Evolutionary conservation across 2,888 invertebrate genomes (phyloP).

Genomic region (Flabesymbios commensalis): DNA sequence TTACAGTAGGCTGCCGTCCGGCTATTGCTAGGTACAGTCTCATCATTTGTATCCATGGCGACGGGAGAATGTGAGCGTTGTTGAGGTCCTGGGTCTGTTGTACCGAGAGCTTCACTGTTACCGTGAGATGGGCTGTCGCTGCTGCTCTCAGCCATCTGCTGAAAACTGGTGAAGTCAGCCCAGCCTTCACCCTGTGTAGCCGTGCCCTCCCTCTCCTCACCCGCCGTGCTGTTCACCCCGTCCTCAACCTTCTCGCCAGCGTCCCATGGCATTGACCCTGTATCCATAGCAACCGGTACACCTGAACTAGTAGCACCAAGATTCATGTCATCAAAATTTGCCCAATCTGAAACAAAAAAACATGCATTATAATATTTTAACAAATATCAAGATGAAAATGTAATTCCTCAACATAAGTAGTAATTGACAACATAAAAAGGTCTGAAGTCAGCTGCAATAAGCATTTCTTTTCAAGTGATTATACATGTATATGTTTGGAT

Average conservation of each 20-base stretch:
- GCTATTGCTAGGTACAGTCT: conserved; percentile 40
- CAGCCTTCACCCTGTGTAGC: background rate
- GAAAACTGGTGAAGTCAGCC: conserved; percentile 1
- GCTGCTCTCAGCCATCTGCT: no score
- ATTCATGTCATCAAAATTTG: conserved; percentile 47
- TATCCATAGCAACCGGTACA: conserved; percentile 39
- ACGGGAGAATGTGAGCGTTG: conserved; percentile 57
- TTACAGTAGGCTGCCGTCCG: conserved; percentile 46
- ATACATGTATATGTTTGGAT: no score
- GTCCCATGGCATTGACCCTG: background rate
- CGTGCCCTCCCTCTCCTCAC: background rate
- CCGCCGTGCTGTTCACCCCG: background rate
- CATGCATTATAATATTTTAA: no score
- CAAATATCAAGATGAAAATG: no score
- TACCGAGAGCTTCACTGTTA: no score
- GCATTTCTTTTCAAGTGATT: no score
- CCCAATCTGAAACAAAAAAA: conserved; percentile 16
- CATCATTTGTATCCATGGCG: conserved; percentile 56
- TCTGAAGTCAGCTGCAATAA: no score
- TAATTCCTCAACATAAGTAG: no score
- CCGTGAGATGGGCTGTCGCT: no score
- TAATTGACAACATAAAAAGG: no score
- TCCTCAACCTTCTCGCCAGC: background rate
- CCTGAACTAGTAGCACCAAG: conserved; percentile 52
- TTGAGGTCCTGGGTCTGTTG: conserved; percentile 38